Evolutionary conservation across 2,113 vertebrate genomes (phyloP).

Genomic region (Pangasianodon hypophthalmus): DNA sequence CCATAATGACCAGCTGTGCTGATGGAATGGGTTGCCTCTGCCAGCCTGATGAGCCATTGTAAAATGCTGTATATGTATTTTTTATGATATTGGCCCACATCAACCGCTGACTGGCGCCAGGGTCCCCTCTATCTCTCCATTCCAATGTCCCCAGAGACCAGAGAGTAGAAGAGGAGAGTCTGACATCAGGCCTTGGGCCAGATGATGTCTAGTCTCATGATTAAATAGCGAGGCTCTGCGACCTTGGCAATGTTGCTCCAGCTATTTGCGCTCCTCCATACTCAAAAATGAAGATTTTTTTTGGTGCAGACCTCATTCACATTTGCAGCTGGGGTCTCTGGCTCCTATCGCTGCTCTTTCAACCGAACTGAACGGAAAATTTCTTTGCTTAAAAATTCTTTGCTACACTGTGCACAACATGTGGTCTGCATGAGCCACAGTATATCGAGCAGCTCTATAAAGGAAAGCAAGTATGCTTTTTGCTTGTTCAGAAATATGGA

Average conservation of each 20-base stretch:
- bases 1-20: constrained; percentile 46
- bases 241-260: constrained; percentile 61
- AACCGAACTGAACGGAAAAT: constrained; percentile 10
- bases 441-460: not conserved
- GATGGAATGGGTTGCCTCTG: constrained; percentile 39
- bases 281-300: constrained; percentile 25
- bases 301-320: constrained; percentile 37
- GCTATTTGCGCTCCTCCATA: constrained; percentile 47
- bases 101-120: constrained; percentile 39
- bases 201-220: constrained; percentile 56
- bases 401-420: not conserved
- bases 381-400: too few species aligned
- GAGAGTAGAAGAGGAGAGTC: constrained; percentile 36
- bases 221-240: constrained; percentile 58
- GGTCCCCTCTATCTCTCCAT: constrained; percentile 47
- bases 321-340: constrained; percentile 50
- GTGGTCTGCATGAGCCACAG: not conserved
- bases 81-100: constrained; percentile 58
- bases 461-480: not conserved
- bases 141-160: constrained; percentile 49
- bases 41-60: constrained; percentile 49
- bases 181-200: constrained; percentile 54
- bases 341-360: constrained; percentile 41
- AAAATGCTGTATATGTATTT: constrained; percentile 57
- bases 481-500: not conserved